A percentile compares a stretch with the other conserved stretches of the same genome.
Conservation (phyloP, 2,113 vertebrate species). For the Catharus fuscescens region DNA sequence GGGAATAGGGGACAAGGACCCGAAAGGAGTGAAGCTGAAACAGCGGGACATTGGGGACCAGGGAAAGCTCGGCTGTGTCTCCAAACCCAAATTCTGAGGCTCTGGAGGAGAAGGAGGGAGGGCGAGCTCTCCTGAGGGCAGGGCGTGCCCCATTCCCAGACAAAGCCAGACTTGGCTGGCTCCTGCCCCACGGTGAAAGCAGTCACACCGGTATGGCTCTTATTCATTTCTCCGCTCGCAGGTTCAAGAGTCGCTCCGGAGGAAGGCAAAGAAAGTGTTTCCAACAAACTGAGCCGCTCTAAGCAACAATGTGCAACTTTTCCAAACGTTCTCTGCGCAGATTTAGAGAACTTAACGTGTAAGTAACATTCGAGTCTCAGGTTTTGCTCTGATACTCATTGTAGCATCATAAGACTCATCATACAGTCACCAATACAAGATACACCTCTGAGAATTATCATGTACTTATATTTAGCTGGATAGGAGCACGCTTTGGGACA, state of each 20-base stretch:
- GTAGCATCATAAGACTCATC: neutral
- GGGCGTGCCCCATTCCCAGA: conserved; percentile 7
- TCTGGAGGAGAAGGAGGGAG: neutral
- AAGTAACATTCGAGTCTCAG: neutral
- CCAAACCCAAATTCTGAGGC: neutral
- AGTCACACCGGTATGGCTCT: conserved; percentile 5
- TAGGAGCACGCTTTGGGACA: neutral
- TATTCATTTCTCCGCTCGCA: neutral
- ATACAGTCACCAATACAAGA: neutral
- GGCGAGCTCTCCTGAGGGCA: neutral
- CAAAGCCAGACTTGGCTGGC: neutral
- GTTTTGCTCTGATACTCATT: neutral
- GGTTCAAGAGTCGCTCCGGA: neutral
- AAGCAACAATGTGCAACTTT: neutral
- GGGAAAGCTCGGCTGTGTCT: neutral
- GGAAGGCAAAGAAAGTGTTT: neutral
- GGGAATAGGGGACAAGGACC: neutral
- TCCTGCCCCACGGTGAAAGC: conserved; percentile 4
- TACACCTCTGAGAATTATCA: neutral
- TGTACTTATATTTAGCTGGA: neutral
- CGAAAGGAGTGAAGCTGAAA: too few species aligned
- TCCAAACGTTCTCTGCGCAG: neutral
- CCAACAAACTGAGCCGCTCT: rapidly evolving
- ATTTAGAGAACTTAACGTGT: neutral
- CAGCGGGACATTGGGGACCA: too few species aligned